phyloP scores from a whole-genome alignment of 2,113 vertebrate genomes.

The Cinclus mexicanus region DNA sequence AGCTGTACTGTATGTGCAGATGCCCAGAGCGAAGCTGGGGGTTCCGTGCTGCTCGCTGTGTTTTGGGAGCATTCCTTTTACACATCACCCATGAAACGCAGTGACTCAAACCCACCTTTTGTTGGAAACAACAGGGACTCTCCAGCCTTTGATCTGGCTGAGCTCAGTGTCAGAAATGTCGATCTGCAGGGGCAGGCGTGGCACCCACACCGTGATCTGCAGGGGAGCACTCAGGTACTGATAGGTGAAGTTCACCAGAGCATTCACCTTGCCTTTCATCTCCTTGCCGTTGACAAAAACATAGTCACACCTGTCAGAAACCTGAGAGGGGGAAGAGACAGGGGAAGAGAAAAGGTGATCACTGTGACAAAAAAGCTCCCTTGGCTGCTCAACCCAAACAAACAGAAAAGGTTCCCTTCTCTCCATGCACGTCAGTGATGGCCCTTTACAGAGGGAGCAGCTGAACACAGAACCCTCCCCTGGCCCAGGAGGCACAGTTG shows the following conservation, averaged over 20 bases:
- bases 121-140: constrained; percentile 82
- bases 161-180: constrained; percentile 94
- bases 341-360: not conserved
- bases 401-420: not conserved
- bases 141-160: constrained; percentile 95
- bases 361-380: not conserved
- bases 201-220: constrained; percentile 91
- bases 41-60: not conserved
- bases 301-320: constrained; percentile 93
- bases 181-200: constrained; percentile 93
- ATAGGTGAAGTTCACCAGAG: constrained; percentile 90
- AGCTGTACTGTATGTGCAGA: not conserved
- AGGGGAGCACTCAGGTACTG: constrained; percentile 87
- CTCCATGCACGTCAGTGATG: not conserved
- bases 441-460: not conserved
- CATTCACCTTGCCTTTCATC: constrained; percentile 88
- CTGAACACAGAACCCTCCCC: not conserved
- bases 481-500: not conserved
- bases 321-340: constrained; percentile 64
- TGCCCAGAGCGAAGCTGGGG: not conserved
- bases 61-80: not conserved
- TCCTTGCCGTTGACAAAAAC: constrained; percentile 96
- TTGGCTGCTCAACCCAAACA: not conserved
- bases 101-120: constrained; percentile 80
- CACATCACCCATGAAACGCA: not conserved